Conservation (phyloP, 2,888 invertebrate genomes). For the Norana najaformis region DNA sequence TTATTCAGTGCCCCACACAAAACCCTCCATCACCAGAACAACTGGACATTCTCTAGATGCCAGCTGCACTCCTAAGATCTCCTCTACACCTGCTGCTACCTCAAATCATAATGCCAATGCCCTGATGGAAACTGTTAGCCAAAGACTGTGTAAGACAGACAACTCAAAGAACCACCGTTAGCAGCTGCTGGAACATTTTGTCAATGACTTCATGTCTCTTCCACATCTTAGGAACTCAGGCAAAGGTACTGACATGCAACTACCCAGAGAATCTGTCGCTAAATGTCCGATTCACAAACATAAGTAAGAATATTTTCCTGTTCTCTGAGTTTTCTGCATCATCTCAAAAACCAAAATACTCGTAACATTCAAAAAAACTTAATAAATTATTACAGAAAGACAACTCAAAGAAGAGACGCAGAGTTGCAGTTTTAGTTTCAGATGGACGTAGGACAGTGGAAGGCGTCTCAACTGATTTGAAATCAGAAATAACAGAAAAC, state of each 20-base stretch:
- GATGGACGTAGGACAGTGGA: too few relatives aligned
- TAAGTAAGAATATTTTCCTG: background rate
- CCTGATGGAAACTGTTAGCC: too few relatives aligned
- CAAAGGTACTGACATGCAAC: background rate
- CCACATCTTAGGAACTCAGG: background rate
- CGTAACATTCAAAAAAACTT: too few relatives aligned
- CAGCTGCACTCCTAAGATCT: background rate
- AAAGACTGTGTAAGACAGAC: too few relatives aligned
- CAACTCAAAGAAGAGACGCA: background rate
- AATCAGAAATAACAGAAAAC: background rate
- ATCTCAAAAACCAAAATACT: background rate
- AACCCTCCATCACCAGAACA: background rate
- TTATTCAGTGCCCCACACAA: background rate
- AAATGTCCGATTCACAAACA: background rate
- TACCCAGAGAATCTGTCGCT: background rate
- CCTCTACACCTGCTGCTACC: background rate
- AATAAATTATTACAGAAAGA: too few relatives aligned
- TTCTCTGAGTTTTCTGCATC: background rate
- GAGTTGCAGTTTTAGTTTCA: background rate
- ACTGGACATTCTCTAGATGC: background rate
- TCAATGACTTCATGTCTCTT: too few relatives aligned
- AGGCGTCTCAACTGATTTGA: too few relatives aligned
- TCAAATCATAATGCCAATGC: background rate
- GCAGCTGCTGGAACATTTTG: too few relatives aligned
- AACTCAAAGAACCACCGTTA: too few relatives aligned